A percentile compares a stretch with the other conserved stretches of the same genome.
phyloP scores from a whole-genome alignment of 2,113 vertebrate species.

The Ellobius talpinus region DNA sequence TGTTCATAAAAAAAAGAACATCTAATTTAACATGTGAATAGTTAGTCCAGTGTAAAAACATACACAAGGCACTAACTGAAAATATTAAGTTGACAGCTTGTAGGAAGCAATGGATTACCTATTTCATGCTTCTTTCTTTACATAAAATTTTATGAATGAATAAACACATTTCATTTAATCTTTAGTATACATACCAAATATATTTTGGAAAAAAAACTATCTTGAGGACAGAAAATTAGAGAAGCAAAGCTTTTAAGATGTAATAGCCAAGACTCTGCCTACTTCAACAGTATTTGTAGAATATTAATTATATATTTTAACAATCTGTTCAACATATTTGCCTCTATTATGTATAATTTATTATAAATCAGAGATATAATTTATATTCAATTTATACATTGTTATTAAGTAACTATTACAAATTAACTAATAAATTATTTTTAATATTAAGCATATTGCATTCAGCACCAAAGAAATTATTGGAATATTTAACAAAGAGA shows the following conservation, averaged over 20 bases:
- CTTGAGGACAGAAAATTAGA: background rate
- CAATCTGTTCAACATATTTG: background rate
- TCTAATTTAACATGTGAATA: background rate
- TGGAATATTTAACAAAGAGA: background rate
- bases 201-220: background rate
- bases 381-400: slow-evolving; percentile 23
- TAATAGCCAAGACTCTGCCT: background rate
- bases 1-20: background rate
- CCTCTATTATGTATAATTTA: background rate
- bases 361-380: background rate
- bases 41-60: background rate
- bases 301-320: slow-evolving; percentile 1
- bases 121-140: background rate
- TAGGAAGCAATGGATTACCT: background rate
- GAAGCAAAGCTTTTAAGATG: background rate
- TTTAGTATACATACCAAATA: slow-evolving; percentile 25
- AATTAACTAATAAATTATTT: background rate
- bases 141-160: slow-evolving; percentile 23
- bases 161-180: slow-evolving; percentile 27
- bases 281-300: background rate
- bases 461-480: background rate
- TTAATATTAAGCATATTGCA: background rate
- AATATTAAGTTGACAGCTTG: background rate
- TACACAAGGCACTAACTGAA: background rate
- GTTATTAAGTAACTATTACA: background rate